Conservation (phyloP, 2,888 invertebrate species). For the Eupithecia vulgata region DNA sequence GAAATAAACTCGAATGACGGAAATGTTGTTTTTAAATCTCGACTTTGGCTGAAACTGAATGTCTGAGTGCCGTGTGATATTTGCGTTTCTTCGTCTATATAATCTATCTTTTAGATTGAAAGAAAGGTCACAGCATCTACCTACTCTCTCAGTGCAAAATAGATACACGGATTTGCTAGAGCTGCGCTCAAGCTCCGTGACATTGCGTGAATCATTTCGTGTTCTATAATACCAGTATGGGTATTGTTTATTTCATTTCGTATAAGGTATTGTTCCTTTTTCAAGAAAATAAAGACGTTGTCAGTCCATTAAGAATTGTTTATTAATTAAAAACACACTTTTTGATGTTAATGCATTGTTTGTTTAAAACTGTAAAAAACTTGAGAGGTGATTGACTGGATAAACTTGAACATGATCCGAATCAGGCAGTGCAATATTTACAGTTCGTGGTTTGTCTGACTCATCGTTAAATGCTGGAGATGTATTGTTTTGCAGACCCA, state of each 20-base stretch:
- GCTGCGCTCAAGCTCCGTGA: constrained; percentile 15
- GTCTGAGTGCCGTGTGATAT: constrained; percentile 39
- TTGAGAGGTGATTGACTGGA: constrained; percentile 26
- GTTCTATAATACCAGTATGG: constrained; percentile 31
- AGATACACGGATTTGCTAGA: constrained; percentile 20
- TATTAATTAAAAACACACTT: constrained; percentile 40
- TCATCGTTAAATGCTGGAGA: constrained; percentile 10
- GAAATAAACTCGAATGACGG: constrained; percentile 45
- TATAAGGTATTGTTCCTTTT: constrained; percentile 41
- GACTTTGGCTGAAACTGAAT: constrained; percentile 26
- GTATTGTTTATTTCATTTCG: constrained; percentile 42
- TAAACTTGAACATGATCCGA: constrained; percentile 21
- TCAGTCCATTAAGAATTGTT: constrained; percentile 41
- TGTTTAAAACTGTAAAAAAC: constrained; percentile 33
- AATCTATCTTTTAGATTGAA: constrained; percentile 41
- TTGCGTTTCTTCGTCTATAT: constrained; percentile 40
- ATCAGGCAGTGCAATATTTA: constrained; percentile 9
- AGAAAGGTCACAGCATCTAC: constrained; percentile 40
- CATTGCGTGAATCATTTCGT: constrained; percentile 42
- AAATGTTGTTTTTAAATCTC: constrained; percentile 37
- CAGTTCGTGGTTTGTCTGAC: constrained; percentile 15
- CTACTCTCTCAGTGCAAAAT: constrained; percentile 28
- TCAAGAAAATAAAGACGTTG: constrained; percentile 37
- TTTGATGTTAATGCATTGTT: constrained; percentile 34
- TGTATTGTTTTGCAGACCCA: constrained; percentile 8